A percentile compares a stretch with the other conserved stretches of the same genome.
phyloP scores from a whole-genome alignment of 2,888 invertebrate species.

The Agyllia agylla region DNA sequence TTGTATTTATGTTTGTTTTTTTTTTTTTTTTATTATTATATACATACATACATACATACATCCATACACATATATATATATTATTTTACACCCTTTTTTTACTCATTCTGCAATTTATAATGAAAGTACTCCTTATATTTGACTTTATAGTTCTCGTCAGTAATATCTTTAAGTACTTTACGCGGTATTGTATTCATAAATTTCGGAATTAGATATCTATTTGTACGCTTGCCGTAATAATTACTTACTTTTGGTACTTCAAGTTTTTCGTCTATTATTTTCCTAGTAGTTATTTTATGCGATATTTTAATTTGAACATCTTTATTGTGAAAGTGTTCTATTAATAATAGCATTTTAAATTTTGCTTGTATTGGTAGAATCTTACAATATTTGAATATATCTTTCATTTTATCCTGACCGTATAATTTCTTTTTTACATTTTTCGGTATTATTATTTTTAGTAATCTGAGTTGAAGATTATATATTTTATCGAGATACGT shows the following conservation, averaged over 20 bases:
- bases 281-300: neutral
- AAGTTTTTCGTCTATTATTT: neutral
- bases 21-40: too few relatives aligned
- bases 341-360: neutral
- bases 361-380: neutral
- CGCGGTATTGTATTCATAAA: neutral
- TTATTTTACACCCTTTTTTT: too few relatives aligned
- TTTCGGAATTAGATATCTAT: neutral
- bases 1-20: too few relatives aligned
- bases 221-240: neutral
- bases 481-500: constrained; percentile 19
- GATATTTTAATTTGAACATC: neutral
- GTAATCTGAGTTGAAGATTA: neutral
- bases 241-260: neutral
- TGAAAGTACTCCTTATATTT: neutral
- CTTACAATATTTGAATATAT: neutral
- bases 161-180: neutral
- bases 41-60: too few relatives aligned
- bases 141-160: neutral
- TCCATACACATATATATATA: too few relatives aligned
- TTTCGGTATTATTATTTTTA: neutral
- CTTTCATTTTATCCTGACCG: neutral
- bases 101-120: too few relatives aligned
- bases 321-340: neutral
- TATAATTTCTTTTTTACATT: neutral